These are phyloP conservation scores for Ormyrus labotus DNA, from an alignment of 2,888 invertebrate genomes.

Conservation along the genomic window DNA sequence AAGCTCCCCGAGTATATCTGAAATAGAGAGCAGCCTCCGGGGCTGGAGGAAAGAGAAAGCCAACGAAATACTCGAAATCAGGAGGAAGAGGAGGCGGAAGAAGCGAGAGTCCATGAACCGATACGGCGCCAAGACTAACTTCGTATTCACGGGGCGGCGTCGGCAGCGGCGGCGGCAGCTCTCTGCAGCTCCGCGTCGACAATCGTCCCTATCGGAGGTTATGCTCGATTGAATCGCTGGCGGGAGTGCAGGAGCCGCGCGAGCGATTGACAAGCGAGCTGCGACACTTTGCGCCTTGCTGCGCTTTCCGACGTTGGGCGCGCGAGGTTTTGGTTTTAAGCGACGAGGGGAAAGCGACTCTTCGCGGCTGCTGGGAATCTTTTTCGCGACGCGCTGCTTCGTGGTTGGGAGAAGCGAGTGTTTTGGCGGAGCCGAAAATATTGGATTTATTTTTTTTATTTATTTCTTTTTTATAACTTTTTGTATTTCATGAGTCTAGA, in stretches of 20 bases:
- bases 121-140: conserved; percentile 57
- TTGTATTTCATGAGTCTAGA: too few relatives aligned
- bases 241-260: background rate
- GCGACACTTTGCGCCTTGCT: conserved; percentile 9
- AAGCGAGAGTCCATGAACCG: conserved; percentile 24
- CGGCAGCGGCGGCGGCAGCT: conserved; percentile 12
- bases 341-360: background rate
- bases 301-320: conserved; percentile 23
- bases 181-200: conserved; percentile 50
- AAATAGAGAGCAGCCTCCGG: conserved; percentile 8
- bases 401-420: too few relatives aligned
- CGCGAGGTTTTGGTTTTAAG: conserved; percentile 2
- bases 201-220: conserved; percentile 59
- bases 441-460: too few relatives aligned
- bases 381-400: too few relatives aligned
- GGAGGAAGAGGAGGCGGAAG: background rate
- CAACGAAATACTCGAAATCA: background rate
- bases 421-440: too few relatives aligned
- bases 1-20: conserved; percentile 10
- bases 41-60: conserved; percentile 7
- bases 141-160: conserved; percentile 58
- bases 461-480: too few relatives aligned
- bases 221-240: conserved; percentile 58
- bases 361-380: background rate
- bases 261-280: conserved; percentile 35